A percentile compares a stretch with the other conserved stretches of the same genome.
phyloP scores from a whole-genome alignment of 2,113 vertebrate genomes.

The Carassius gibelio region DNA sequence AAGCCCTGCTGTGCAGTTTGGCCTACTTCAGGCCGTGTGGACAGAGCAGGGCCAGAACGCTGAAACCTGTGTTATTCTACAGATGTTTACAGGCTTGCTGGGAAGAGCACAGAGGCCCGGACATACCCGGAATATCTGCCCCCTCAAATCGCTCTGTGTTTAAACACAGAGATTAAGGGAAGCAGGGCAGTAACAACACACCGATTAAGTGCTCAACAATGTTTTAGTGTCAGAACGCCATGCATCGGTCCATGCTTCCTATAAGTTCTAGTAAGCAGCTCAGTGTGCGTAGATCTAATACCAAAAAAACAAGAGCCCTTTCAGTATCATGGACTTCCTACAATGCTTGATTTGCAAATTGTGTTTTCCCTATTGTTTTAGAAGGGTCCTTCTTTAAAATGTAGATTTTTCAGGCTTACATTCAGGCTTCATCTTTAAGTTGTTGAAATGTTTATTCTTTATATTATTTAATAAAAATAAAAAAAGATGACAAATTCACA shows the following conservation, averaged over 20 bases:
- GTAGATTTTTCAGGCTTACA: not conserved
- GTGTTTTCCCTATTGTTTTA: not conserved
- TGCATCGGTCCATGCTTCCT: not conserved
- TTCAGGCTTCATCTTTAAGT: not conserved
- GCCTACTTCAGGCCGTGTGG: slow-evolving; percentile 62
- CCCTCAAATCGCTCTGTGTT: slow-evolving; percentile 64
- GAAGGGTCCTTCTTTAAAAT: not conserved
- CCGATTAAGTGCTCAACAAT: slow-evolving; percentile 30
- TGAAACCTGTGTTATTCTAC: slow-evolving; percentile 71
- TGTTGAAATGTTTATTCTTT: not conserved
- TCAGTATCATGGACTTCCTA: not conserved
- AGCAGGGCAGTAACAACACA: slow-evolving; percentile 65
- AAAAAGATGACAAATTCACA: not conserved
- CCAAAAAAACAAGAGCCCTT: slow-evolving; percentile 9
- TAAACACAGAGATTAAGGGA: slow-evolving; percentile 66
- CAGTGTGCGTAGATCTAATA: not conserved
- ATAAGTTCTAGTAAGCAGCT: not conserved
- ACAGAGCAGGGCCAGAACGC: slow-evolving; percentile 60
- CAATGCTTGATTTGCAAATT: not conserved
- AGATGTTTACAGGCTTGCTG: slow-evolving; percentile 58
- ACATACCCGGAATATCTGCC: slow-evolving; percentile 76
- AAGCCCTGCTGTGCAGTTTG: slow-evolving; percentile 70
- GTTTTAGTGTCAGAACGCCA: slow-evolving; percentile 3
- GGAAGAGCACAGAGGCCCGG: slow-evolving; percentile 60
- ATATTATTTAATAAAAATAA: not conserved